These are phyloP conservation scores for Pseudopipra pipra DNA, from an alignment of 2,113 vertebrate genomes.

Conservation along the genomic window DNA sequence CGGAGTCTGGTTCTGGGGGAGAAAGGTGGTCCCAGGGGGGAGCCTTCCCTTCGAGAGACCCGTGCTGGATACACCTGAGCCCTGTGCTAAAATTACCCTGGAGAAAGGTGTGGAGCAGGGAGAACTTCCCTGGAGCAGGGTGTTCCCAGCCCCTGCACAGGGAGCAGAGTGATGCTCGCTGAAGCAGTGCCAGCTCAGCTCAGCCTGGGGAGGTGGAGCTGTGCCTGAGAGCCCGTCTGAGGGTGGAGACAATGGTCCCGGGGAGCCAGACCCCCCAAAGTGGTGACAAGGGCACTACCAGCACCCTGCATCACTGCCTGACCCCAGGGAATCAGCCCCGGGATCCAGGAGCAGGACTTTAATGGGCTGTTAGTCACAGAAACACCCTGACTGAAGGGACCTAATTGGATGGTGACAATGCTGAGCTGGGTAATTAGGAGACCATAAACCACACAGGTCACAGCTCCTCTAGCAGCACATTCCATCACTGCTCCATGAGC, in stretches of 20 bases:
- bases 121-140: accelerated
- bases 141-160: neutral
- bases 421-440: neutral
- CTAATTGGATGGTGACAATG: neutral
- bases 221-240: neutral
- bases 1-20: neutral
- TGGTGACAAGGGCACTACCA: neutral
- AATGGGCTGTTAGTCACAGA: neutral
- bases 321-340: neutral
- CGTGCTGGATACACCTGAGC: neutral
- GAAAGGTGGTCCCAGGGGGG: neutral
- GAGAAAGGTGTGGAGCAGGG: neutral
- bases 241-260: accelerated
- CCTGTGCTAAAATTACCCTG: neutral
- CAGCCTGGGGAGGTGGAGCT: accelerated
- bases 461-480: neutral
- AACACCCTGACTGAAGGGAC: neutral
- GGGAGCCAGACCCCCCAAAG: neutral
- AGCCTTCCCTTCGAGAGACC: neutral
- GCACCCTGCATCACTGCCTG: accelerated
- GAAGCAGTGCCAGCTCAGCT: neutral
- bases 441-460: neutral
- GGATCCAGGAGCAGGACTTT: neutral
- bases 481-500: neutral
- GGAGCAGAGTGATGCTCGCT: accelerated